These are phyloP conservation scores for Caenorhabditis japonica DNA, from an alignment of 2,888 invertebrate genomes.

Conservation along the genomic window DNA sequence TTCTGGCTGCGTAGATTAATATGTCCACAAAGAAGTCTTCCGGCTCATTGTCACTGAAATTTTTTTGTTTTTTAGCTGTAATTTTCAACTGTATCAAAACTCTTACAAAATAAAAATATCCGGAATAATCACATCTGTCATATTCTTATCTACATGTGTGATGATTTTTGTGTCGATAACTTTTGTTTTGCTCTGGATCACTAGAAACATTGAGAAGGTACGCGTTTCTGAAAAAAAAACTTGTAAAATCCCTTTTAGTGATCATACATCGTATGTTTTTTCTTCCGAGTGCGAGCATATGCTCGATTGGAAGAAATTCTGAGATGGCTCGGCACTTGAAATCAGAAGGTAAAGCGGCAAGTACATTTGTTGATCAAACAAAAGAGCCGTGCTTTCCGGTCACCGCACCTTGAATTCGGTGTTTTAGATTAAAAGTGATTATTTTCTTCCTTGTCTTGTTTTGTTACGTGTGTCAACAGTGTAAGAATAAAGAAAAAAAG, in stretches of 20 bases:
- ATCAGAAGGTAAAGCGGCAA: conserved; percentile 34
- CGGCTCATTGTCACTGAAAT: conserved; percentile 60
- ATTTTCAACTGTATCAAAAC: too few relatives aligned
- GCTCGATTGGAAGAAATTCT: conserved; percentile 22
- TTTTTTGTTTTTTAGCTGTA: too few relatives aligned
- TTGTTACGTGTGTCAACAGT: neutral
- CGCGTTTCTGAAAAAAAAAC: conserved; percentile 53
- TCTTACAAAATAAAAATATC: conserved; percentile 65
- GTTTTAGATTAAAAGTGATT: neutral
- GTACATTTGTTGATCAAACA: conserved; percentile 35
- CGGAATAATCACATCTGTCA: conserved; percentile 64
- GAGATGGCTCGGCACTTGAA: conserved; percentile 26
- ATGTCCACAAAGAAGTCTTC: conserved; percentile 65
- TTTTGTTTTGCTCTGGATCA: conserved; percentile 58
- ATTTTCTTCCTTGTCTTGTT: too few relatives aligned
- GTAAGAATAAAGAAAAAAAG: too few relatives aligned
- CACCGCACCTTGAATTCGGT: conserved; percentile 21
- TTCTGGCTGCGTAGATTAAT: conserved; percentile 59
- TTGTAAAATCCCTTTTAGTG: conserved; percentile 8
- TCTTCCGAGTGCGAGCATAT: conserved; percentile 12
- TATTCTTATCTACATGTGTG: conserved; percentile 58
- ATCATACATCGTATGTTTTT: conserved; percentile 27
- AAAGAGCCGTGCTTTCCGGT: conserved; percentile 17
- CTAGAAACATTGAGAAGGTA: conserved; percentile 65
- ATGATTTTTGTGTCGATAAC: conserved; percentile 65